Conservation (phyloP, 2,113 vertebrate genomes). For the Emydocephalus ijimae region DNA sequence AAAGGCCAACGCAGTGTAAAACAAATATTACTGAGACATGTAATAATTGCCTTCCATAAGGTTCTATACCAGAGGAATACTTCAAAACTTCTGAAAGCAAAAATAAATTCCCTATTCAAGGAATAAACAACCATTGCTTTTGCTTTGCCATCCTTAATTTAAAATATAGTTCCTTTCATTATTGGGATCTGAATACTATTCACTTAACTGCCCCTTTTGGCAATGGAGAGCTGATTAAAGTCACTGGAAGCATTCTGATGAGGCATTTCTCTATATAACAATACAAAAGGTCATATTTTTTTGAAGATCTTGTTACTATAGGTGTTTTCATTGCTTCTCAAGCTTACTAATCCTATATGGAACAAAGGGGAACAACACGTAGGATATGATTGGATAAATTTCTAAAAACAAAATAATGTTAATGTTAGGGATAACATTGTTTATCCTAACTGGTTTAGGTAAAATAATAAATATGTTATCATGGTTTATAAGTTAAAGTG, state of each 20-base stretch:
- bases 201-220: conserved; percentile 24
- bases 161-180: conserved; percentile 29
- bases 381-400: background rate
- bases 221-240: conserved; percentile 1
- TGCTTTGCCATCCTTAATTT: background rate
- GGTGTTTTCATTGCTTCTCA: background rate
- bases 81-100: conserved; percentile 40
- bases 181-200: conserved; percentile 32
- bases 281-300: background rate
- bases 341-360: background rate
- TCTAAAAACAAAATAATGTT: background rate
- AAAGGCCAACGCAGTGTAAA: background rate
- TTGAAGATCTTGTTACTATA: background rate
- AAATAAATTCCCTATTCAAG: conserved; percentile 21
- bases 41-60: conserved; percentile 47
- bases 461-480: no score
- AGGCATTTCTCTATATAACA: background rate
- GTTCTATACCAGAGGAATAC: conserved; percentile 49
- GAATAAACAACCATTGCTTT: conserved; percentile 13
- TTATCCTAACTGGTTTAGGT: no score
- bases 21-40: conserved; percentile 11
- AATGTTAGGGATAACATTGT: no score
- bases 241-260: background rate
- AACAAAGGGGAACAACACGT: background rate
- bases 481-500: no score